Conservation (phyloP, 2,113 vertebrate species). For the Spea bombifrons region DNA sequence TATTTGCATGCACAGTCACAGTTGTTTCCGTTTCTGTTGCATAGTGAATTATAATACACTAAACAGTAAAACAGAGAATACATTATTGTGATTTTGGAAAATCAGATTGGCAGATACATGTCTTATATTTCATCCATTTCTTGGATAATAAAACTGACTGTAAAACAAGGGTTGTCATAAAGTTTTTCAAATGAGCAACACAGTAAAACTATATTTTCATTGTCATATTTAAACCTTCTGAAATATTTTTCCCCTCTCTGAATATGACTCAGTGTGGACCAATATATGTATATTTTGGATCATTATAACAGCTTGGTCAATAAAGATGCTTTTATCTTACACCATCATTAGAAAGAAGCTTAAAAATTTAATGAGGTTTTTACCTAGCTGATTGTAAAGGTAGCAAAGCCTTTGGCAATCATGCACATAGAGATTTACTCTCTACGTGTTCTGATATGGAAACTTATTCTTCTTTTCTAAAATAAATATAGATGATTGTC, state of each 20-base stretch:
- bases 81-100: background rate
- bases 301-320: background rate
- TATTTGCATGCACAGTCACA: too few relatives aligned
- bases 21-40: background rate
- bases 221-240: background rate
- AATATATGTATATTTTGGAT: background rate
- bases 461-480: background rate
- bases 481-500: background rate
- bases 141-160: background rate
- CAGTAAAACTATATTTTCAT: constrained; percentile 1
- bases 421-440: too few relatives aligned
- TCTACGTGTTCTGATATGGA: background rate
- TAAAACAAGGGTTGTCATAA: background rate
- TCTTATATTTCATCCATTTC: background rate
- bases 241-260: background rate
- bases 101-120: background rate
- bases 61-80: background rate
- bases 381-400: background rate
- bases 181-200: background rate
- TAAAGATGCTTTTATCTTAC: constrained; percentile 1
- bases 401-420: background rate
- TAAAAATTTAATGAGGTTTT: constrained; percentile 2
- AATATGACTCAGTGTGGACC: background rate
- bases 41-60: background rate
- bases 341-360: background rate